Evolutionary conservation across 2,113 vertebrate species (phyloP).

Genomic region (Eclectus roratus): DNA sequence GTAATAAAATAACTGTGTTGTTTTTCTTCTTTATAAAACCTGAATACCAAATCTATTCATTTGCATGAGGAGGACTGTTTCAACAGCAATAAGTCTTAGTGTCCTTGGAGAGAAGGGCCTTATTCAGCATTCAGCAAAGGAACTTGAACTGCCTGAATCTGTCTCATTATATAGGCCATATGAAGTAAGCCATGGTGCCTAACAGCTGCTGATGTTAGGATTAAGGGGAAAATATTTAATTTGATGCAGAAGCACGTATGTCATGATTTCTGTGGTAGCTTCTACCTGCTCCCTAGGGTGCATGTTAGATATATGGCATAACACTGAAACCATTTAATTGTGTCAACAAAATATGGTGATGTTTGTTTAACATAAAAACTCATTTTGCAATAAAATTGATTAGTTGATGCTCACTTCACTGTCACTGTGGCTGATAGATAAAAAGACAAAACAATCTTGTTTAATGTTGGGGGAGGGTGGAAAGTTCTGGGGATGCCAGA

Average conservation of each 20-base stretch:
- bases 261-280: slow-evolving; percentile 59
- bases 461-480: slow-evolving; percentile 39
- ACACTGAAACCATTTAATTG: slow-evolving; percentile 73
- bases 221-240: slow-evolving; percentile 79
- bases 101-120: slow-evolving; percentile 71
- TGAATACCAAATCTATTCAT: slow-evolving; percentile 43
- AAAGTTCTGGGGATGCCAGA: slow-evolving; percentile 56
- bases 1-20: slow-evolving; percentile 4
- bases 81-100: slow-evolving; percentile 54
- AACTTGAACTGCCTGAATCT: slow-evolving; percentile 66
- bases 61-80: slow-evolving; percentile 68
- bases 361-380: slow-evolving; percentile 77
- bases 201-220: slow-evolving; percentile 78
- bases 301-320: slow-evolving; percentile 52
- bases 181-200: slow-evolving; percentile 70
- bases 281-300: slow-evolving; percentile 70
- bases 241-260: slow-evolving; percentile 69
- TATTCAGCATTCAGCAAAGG: slow-evolving; percentile 74
- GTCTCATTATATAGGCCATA: slow-evolving; percentile 74
- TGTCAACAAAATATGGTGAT: slow-evolving; percentile 70
- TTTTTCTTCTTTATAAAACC: slow-evolving; percentile 36
- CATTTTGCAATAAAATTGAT: slow-evolving; percentile 70
- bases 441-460: slow-evolving; percentile 65
- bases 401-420: slow-evolving; percentile 59
- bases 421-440: slow-evolving; percentile 39